Conservation (phyloP, 64 coral and sea anemone species). For the Pocillopora verrucosa region DNA sequence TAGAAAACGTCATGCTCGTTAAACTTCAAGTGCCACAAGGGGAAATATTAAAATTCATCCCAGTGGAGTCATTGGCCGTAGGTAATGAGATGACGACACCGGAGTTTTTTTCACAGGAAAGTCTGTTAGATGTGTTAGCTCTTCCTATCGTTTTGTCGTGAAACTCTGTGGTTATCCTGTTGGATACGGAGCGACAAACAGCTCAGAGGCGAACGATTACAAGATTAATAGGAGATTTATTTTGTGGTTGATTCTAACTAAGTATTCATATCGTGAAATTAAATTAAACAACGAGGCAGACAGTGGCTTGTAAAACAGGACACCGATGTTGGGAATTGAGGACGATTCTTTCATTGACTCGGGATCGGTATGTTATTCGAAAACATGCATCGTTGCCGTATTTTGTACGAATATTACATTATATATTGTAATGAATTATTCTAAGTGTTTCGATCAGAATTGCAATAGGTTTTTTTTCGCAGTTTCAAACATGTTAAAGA, state of each 20-base stretch:
- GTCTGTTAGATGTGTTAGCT: not conserved
- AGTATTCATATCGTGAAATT: not conserved
- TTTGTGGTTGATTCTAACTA: not conserved
- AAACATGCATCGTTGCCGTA: not conserved
- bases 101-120: no score
- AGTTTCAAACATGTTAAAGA: not conserved
- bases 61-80: not conserved
- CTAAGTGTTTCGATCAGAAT: not conserved
- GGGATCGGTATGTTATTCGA: not conserved
- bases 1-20: conserved; percentile 1
- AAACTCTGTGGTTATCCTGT: not conserved
- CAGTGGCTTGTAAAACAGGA: not conserved
- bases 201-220: not conserved
- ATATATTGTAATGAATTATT: not conserved
- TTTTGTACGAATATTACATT: not conserved
- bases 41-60: not conserved
- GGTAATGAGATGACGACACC: not conserved
- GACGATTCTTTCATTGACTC: not conserved
- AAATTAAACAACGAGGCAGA: not conserved
- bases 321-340: not conserved
- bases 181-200: not conserved
- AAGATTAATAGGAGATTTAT: not conserved
- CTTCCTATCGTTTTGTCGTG: not conserved
- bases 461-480: not conserved
- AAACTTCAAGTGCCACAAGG: no score